Evolutionary conservation across 2,888 invertebrate species (phyloP).

Genomic region (Xylophagus ater): DNA sequence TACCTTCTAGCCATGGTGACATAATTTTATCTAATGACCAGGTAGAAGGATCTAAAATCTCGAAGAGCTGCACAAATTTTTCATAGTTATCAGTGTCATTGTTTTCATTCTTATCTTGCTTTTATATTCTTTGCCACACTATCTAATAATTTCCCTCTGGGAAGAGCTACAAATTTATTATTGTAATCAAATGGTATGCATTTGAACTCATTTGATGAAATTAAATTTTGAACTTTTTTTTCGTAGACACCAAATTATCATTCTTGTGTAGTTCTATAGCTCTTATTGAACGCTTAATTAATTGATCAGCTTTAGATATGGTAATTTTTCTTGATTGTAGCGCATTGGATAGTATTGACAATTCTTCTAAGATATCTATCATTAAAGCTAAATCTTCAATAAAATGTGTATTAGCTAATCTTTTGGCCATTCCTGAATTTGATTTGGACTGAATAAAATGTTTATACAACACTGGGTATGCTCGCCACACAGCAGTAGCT

Average conservation of each 20-base stretch:
- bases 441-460: no score
- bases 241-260: neutral
- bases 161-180: neutral
- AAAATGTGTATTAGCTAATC: no score
- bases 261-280: neutral
- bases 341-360: conserved; percentile 1
- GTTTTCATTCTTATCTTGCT: no score
- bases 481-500: neutral
- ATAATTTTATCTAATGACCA: neutral
- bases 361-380: no score
- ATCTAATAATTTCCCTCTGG: neutral
- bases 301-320: neutral
- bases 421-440: no score
- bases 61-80: neutral
- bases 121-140: neutral
- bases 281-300: conserved; percentile 1
- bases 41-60: neutral
- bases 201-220: neutral
- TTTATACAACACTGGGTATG: conserved; percentile 1
- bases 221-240: neutral
- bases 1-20: neutral
- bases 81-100: neutral
- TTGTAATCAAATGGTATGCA: neutral
- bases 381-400: conserved; percentile 1
- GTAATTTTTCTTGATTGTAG: neutral